phyloP scores from a whole-genome alignment of 2,797 vertebrate species.

The Channa striata region DNA sequence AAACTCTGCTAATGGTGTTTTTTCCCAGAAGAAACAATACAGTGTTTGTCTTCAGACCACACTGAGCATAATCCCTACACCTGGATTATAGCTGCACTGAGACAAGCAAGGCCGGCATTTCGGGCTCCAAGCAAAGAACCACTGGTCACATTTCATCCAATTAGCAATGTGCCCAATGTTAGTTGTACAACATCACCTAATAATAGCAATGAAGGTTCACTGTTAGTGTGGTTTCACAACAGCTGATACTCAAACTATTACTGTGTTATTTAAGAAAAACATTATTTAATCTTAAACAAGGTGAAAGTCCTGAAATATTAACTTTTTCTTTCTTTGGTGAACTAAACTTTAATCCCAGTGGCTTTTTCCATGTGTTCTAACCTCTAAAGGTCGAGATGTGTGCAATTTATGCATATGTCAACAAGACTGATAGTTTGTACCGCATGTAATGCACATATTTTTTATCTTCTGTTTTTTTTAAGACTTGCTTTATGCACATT shows the following conservation, averaged over 20 bases:
- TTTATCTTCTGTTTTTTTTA: constrained; percentile 3
- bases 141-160: constrained; percentile 34
- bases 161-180: constrained; percentile 28
- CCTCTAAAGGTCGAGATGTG: background rate
- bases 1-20: constrained; percentile 53
- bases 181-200: constrained; percentile 27
- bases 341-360: background rate
- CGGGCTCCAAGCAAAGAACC: constrained; percentile 44
- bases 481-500: constrained; percentile 1
- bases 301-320: background rate
- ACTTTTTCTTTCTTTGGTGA: background rate
- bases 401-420: background rate
- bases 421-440: background rate
- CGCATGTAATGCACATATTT: background rate
- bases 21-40: constrained; percentile 72
- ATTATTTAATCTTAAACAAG: background rate
- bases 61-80: constrained; percentile 64
- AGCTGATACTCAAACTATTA: background rate
- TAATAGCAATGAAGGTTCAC: constrained; percentile 16
- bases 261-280: background rate
- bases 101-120: constrained; percentile 59
- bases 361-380: background rate
- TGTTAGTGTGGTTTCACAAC: constrained; percentile 17
- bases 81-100: constrained; percentile 70
- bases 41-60: constrained; percentile 58